phyloP scores from a whole-genome alignment of 2,113 vertebrate genomes.

The Collichthys lucidus region DNA sequence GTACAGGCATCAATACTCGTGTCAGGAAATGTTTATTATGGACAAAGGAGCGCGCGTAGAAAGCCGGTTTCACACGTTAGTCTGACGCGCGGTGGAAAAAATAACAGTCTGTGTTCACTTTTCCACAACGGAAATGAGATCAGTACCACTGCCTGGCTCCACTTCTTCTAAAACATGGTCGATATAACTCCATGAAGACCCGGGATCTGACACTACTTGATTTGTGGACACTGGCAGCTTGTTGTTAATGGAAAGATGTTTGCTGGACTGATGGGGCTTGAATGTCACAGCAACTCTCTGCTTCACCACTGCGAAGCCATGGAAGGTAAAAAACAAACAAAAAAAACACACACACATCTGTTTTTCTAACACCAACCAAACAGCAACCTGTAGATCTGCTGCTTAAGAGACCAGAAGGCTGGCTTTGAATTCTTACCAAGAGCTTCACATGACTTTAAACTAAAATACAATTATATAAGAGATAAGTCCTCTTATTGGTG shows the following conservation, averaged over 20 bases:
- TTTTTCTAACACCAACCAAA: background rate
- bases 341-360: no score
- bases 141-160: constrained; percentile 47
- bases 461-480: no score
- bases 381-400: background rate
- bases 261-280: constrained; percentile 80
- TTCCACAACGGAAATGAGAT: constrained; percentile 80
- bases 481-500: background rate
- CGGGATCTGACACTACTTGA: constrained; percentile 13
- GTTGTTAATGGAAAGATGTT: constrained; percentile 74
- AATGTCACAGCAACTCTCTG: constrained; percentile 57
- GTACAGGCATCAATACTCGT: background rate
- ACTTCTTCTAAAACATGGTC: constrained; percentile 67
- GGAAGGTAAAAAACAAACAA: constrained; percentile 64
- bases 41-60: background rate
- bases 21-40: constrained; percentile 11
- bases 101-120: constrained; percentile 48
- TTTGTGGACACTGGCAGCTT: background rate
- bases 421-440: background rate
- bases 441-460: background rate
- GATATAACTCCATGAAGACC: constrained; percentile 13
- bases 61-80: constrained; percentile 42
- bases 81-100: background rate
- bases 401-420: background rate
- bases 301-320: constrained; percentile 54